Base-by-base conservation (phyloP, 2,797 vertebrate species). In the Myripristis murdjan region DNA sequence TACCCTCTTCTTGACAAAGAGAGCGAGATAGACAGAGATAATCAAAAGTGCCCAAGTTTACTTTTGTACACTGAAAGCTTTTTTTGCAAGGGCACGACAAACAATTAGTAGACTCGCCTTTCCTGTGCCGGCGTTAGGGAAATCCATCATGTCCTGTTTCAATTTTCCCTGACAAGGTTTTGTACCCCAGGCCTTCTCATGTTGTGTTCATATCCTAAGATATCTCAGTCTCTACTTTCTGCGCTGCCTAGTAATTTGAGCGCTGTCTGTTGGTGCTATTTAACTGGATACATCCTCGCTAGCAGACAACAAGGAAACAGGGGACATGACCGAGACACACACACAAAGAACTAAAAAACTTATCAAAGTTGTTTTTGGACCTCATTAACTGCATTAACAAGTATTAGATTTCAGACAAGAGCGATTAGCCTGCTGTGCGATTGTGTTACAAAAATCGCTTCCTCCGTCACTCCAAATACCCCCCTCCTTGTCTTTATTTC, bases 111-210 rank as follows among this genome's bases (percentile, higher is more conserved):
- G 56, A 57, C 81, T 59, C 61, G 67, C 7, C 67, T 49, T 63
- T 83, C 61, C 57, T 65, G 48, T 58, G 46, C 55, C 63, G 51
- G 57, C 52, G 20, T n/a, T 54, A 46, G 51, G 53, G 73, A 73
- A 80, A 83, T 71, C 70, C 59, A 65, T 78, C 6, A 16, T 35
- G 47, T 65, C 81, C 72, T 58, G 68, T 79, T 84, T 89, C 66
- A 47, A 57, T 89, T 89, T 87, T 86, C 79, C 75, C 82, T 82
- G 83, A 89, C 79, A 55, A 54, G 39, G 81, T 67, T 83, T 82
- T 86, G 77, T 79, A 69, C 83, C 10, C 0, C 68, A 20, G 80
- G 35, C 22, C 83, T 35, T 83, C 84, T 91, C 80, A 0, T 80
- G 75, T 86, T 86, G 74, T 85, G 75, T 84, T 90, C 56, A 66